These are phyloP conservation scores for Watsonalla binaria DNA, from an alignment of 2,888 invertebrate genomes.

Conservation along the genomic window DNA sequence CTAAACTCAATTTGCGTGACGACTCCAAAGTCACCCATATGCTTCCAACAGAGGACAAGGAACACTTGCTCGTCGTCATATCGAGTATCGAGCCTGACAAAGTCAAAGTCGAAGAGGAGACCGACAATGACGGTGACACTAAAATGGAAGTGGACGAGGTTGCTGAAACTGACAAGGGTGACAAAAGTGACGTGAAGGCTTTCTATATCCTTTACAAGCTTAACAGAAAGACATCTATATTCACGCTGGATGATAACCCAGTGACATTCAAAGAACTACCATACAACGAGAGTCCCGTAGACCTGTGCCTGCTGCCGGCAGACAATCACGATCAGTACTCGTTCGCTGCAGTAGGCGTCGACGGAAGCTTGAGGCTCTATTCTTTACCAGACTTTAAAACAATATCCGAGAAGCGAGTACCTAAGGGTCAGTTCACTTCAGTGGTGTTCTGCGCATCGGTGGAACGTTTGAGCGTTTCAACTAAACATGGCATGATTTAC, in stretches of 20 bases:
- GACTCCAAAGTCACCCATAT: slow-evolving; percentile 80
- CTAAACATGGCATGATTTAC: slow-evolving; percentile 87
- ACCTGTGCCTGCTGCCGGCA: slow-evolving; percentile 82
- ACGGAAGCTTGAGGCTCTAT: slow-evolving; percentile 86
- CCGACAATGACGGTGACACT: slow-evolving; percentile 54
- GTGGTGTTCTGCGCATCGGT: slow-evolving; percentile 92
- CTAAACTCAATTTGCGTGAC: slow-evolving; percentile 63
- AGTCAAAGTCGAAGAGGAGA: slow-evolving; percentile 47
- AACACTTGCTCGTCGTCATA: slow-evolving; percentile 81
- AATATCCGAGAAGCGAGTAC: slow-evolving; percentile 82
- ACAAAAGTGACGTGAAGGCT: slow-evolving; percentile 50
- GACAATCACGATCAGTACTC: slow-evolving; percentile 76
- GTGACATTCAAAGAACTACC: slow-evolving; percentile 80
- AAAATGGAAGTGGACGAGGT: slow-evolving; percentile 70
- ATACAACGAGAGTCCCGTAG: slow-evolving; percentile 82
- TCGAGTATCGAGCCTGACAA: slow-evolving; percentile 57
- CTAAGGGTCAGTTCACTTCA: slow-evolving; percentile 86
- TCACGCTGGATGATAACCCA: slow-evolving; percentile 78
- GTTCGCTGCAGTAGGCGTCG: slow-evolving; percentile 85
- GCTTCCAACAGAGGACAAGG: slow-evolving; percentile 83
- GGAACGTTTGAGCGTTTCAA: slow-evolving; percentile 91
- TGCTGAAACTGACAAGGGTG: slow-evolving; percentile 40
- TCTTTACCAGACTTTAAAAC: slow-evolving; percentile 84
- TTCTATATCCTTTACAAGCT: slow-evolving; percentile 64
- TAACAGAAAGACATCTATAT: slow-evolving; percentile 55